These are phyloP conservation scores for Hipposideros larvatus DNA, from an alignment of 2,797 vertebrate genomes.

Conservation along the genomic window DNA sequence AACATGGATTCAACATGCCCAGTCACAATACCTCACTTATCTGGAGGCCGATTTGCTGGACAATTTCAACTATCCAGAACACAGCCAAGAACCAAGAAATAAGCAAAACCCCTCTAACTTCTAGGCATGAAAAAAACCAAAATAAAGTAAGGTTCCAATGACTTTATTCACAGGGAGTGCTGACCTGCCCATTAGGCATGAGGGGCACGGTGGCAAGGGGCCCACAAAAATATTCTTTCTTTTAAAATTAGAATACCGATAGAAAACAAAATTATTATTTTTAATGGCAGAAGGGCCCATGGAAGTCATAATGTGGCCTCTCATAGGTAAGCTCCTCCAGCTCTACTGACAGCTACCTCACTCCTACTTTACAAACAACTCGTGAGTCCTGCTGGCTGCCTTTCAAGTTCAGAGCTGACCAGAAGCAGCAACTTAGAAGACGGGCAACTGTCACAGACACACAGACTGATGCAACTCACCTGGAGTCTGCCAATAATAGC, in stretches of 20 bases:
- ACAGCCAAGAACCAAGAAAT: slow-evolving; percentile 25
- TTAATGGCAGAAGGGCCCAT: background rate
- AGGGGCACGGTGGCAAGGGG: background rate
- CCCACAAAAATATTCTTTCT: background rate
- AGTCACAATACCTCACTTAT: background rate
- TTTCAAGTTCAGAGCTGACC: background rate
- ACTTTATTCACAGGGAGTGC: background rate
- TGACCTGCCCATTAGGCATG: background rate
- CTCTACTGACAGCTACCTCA: background rate
- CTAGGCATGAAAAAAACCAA: background rate
- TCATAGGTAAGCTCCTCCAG: background rate
- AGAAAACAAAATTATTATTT: background rate
- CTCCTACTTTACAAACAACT: background rate
- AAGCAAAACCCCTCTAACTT: slow-evolving; percentile 4
- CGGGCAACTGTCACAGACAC: background rate
- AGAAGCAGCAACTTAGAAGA: background rate
- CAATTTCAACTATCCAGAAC: slow-evolving; percentile 5
- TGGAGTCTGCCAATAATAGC: background rate
- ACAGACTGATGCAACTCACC: background rate
- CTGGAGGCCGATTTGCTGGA: background rate
- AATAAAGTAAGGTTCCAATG: background rate
- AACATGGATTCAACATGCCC: background rate
- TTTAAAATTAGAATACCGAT: slow-evolving; percentile 1
- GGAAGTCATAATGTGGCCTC: background rate
- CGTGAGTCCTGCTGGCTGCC: background rate